Conservation (phyloP, 1,140 invertebrate genomes). For the Pissodes strobi region DNA sequence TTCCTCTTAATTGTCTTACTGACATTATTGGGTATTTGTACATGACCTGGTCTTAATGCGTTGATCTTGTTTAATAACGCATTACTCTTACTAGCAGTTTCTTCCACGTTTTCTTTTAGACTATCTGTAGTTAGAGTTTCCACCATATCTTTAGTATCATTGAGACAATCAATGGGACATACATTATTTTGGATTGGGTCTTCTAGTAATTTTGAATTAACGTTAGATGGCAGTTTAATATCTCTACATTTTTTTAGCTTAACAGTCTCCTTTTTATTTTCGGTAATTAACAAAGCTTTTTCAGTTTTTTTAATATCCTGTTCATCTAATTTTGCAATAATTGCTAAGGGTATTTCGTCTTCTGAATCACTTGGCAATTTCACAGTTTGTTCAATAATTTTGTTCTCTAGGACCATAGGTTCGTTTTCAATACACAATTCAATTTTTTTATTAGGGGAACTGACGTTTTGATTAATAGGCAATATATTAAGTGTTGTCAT, state of each 20-base stretch:
- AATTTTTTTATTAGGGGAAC: neutral
- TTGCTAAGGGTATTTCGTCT: constrained; percentile 50
- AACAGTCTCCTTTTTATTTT: no score
- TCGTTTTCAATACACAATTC: constrained; percentile 23
- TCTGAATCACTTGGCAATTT: constrained; percentile 44
- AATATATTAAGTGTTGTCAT: neutral
- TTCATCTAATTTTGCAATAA: constrained; percentile 19
- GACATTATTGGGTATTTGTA: neutral
- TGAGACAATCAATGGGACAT: no score
- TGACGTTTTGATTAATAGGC: neutral
- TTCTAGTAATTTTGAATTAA: neutral
- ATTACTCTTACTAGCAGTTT: neutral
- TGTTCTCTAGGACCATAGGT: constrained; percentile 34
- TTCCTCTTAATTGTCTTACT: neutral
- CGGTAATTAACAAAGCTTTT: no score
- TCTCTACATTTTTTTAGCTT: neutral
- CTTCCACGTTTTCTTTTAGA: constrained; percentile 22
- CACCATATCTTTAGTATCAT: neutral
- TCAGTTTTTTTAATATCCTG: no score
- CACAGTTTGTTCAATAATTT: neutral
- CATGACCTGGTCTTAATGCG: no score
- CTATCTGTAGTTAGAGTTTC: constrained; percentile 21
- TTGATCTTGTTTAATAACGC: neutral
- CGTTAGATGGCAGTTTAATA: neutral
- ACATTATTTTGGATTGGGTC: neutral